These are phyloP conservation scores for Andinoacara biseriatus DNA, from an alignment of 2,113 vertebrate genomes.

Conservation along the genomic window DNA sequence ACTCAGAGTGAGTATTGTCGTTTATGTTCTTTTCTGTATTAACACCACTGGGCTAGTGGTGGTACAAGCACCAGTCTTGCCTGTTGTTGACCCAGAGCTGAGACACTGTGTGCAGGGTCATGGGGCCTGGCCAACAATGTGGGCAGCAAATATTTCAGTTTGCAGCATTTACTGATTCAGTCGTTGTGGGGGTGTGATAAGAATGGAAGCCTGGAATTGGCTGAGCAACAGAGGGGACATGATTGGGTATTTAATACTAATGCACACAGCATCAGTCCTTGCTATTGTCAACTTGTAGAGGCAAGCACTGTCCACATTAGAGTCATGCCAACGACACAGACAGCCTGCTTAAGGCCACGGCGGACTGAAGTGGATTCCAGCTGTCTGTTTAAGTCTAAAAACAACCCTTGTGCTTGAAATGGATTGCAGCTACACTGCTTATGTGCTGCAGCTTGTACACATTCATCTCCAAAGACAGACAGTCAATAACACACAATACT, in stretches of 20 bases:
- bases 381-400: slow-evolving; percentile 59
- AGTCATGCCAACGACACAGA: slow-evolving; percentile 19
- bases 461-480: neutral
- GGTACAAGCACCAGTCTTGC: slow-evolving; percentile 3
- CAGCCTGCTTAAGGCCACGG: slow-evolving; percentile 35
- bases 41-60: neutral
- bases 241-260: slow-evolving; percentile 27
- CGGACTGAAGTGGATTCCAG: slow-evolving; percentile 44
- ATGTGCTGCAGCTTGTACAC: neutral
- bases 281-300: slow-evolving; percentile 15
- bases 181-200: slow-evolving; percentile 49
- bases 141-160: slow-evolving; percentile 22
- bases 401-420: slow-evolving; percentile 47
- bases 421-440: neutral
- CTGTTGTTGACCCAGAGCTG: slow-evolving; percentile 9
- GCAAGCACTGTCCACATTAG: slow-evolving; percentile 17
- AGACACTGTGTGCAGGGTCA: slow-evolving; percentile 24
- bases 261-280: slow-evolving; percentile 27
- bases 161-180: slow-evolving; percentile 43
- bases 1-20: slow-evolving; percentile 84
- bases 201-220: slow-evolving; percentile 54
- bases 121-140: slow-evolving; percentile 3
- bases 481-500: neutral
- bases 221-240: neutral
- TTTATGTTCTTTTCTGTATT: neutral